Percentiles rank a stretch among this genome's conserved stretches.
Evolutionary conservation across 2,888 invertebrate species (phyloP).

Genomic region (Gisinianus flammeolus): DNA sequence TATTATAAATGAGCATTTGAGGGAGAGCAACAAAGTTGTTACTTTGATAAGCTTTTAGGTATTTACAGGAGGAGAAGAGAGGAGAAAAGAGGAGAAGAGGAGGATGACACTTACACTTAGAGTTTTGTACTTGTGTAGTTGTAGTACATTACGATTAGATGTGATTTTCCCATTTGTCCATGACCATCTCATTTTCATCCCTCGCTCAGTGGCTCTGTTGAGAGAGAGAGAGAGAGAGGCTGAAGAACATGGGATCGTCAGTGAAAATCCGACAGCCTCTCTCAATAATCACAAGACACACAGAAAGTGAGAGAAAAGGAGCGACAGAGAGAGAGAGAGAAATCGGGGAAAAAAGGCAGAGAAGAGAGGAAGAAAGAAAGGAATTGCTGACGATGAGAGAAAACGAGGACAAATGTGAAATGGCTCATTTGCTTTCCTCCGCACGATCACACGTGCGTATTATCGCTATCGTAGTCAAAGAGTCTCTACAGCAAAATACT

Average conservation of each 20-base stretch:
- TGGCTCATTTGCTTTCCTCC: constrained; percentile 37
- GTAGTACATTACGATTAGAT: background rate
- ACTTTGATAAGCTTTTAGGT: too few species aligned
- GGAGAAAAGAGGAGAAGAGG: too few species aligned
- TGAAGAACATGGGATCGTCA: background rate
- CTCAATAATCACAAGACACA: background rate
- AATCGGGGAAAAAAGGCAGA: background rate
- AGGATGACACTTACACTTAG: too few species aligned
- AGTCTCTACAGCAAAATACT: background rate
- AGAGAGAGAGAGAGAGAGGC: background rate
- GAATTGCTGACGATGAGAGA: constrained; percentile 40
- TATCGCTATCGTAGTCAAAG: too few species aligned
- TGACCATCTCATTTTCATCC: background rate
- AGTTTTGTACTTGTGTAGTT: background rate
- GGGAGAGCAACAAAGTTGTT: too few species aligned
- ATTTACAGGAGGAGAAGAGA: too few species aligned
- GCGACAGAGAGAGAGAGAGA: background rate
- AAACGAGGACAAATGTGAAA: constrained; percentile 30
- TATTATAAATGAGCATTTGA: too few species aligned
- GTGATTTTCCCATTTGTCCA: background rate
- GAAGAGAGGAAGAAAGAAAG: constrained; percentile 7
- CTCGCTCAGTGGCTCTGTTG: too few species aligned
- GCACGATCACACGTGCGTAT: constrained; percentile 29
- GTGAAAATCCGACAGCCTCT: background rate
- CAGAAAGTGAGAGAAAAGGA: background rate